These are phyloP conservation scores for Sipha maydis DNA, from an alignment of 2,888 invertebrate species.

Conservation along the genomic window DNA sequence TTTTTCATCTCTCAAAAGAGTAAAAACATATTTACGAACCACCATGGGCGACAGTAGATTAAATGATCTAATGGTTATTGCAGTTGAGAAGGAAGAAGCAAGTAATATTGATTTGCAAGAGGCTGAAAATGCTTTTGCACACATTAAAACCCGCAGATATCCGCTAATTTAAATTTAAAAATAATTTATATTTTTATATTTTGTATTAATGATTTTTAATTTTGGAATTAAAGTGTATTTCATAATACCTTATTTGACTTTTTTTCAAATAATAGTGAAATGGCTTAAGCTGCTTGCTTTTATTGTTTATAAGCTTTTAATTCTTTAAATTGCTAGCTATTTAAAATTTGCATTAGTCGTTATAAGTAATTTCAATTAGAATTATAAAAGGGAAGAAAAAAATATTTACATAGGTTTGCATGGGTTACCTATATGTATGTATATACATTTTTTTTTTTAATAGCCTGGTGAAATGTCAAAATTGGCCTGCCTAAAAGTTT, in stretches of 20 bases:
- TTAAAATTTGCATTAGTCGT: not conserved
- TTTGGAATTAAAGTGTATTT: not conserved
- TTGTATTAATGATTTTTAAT: not conserved
- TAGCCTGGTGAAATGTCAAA: not conserved
- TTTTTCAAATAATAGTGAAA: conserved; percentile 7
- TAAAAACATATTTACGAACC: conserved; percentile 5
- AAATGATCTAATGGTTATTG: not conserved
- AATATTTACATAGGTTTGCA: not conserved
- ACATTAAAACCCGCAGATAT: not conserved
- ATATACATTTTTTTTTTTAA: not conserved
- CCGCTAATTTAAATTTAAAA: not conserved
- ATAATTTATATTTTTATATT: not conserved
- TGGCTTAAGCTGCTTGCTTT: not conserved
- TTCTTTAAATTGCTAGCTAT: not conserved
- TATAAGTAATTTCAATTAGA: not conserved
- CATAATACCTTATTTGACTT: not conserved
- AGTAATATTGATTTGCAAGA: conserved; percentile 6
- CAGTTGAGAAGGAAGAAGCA: not conserved
- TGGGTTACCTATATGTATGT: not conserved
- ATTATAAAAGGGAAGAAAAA: not conserved
- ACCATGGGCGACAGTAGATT: not conserved
- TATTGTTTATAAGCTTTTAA: not conserved
- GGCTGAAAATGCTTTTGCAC: not conserved
- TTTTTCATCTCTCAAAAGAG: conserved; percentile 3
- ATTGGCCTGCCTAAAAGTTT: not conserved